Evolutionary conservation across 2,113 vertebrate species (phyloP).

Genomic region (Petaurus breviceps): DNA sequence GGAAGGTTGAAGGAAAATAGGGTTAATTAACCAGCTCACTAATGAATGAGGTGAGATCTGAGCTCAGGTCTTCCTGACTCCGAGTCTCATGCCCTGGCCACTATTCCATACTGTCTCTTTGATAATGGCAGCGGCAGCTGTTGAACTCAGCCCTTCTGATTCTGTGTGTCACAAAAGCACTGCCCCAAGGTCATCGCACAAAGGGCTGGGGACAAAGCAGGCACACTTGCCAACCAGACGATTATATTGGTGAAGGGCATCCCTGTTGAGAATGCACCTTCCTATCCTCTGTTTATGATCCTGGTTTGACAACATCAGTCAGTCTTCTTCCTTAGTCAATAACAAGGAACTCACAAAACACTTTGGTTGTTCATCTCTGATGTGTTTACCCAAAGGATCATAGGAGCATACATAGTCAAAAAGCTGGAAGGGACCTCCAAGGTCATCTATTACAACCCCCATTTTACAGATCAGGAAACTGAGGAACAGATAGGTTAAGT

Average conservation of each 20-base stretch:
- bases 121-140: background rate
- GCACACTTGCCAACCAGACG: background rate
- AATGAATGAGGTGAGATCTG: background rate
- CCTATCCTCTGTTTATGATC: background rate
- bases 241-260: background rate
- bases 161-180: background rate
- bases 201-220: background rate
- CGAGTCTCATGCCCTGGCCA: background rate
- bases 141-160: background rate
- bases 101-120: background rate
- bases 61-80: background rate
- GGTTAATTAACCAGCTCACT: background rate
- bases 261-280: background rate
- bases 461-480: background rate
- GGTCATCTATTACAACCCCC: background rate
- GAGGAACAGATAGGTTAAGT: background rate
- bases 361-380: background rate
- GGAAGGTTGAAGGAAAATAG: background rate
- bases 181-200: background rate
- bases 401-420: background rate
- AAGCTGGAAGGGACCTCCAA: background rate
- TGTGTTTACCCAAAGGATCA: background rate
- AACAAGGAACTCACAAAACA: background rate
- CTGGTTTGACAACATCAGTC: background rate
- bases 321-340: background rate